Evolutionary conservation across 2,113 vertebrate species (phyloP), one percentile per base, ranked within the genome.

Genomic region (Dolichallabes microphthalmus): DNA sequence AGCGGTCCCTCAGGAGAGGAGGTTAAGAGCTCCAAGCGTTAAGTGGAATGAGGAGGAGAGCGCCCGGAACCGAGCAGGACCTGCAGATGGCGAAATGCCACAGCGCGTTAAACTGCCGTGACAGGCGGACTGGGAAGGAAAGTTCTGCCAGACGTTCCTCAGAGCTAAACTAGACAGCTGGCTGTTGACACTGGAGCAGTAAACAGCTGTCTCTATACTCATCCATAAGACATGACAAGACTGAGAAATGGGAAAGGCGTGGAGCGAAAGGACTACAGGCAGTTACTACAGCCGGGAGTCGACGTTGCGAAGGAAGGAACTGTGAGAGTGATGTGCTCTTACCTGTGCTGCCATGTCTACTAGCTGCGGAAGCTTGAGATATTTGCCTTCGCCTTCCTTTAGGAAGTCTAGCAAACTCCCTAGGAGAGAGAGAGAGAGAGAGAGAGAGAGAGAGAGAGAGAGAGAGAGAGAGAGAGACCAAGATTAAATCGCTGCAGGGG

Each of bases 301-400:
- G 14, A 19, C 0, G 22, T 2, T 15, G 52, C 80, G 77, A 73
- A 35, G 27, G 25, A n/a, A 25, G 60, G 57, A 64, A 30, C 22
- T 2, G 45, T 13, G 64, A n/a, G 4, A 19, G 27, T 50, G 11
- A 39, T 85, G 52, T 50, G 55, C 82, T 82, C 90, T 61, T 95
- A 99, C 98, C 97, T 99, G 98, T 89, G 98, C 97, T 88, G 97
- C 98, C 98, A 99, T 98, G 91, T 99, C 98, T 4, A 99, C 97
- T 88, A 99, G 94, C 80, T 99, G 98, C 14, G 98, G 98, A 88
- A 99, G 96, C 91, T 99, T 99, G 93, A 99, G 94, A 89, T 96
- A 96, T 86, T 96, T 98, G 15, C 98, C 98, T 78, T 99, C 98
- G 80, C 98, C 98, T 91, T 99, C 98, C 91, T 99, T 99, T 88